A percentile compares a stretch with the other conserved stretches of the same genome.
These are phyloP conservation scores for Ectemnius cavifrons DNA, from an alignment of 2,888 invertebrate species.

Conservation along the genomic window DNA sequence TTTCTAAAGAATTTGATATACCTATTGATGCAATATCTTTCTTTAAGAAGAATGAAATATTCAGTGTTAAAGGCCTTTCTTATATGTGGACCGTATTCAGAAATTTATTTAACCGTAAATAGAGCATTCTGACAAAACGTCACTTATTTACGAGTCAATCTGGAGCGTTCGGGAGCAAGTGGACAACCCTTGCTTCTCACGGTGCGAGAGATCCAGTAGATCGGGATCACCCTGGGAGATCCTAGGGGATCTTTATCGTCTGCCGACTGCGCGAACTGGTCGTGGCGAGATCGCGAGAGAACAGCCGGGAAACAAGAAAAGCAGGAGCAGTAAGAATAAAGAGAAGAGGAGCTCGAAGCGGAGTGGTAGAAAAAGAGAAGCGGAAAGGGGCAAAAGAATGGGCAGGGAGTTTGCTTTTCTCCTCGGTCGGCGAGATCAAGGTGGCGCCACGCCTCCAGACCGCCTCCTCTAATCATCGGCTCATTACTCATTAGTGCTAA, in stretches of 20 bases:
- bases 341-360: slow-evolving; percentile 18
- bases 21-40: not conserved
- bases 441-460: slow-evolving; percentile 74
- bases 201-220: slow-evolving; percentile 32
- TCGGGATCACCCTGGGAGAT: slow-evolving; percentile 35
- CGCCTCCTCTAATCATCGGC: slow-evolving; percentile 78
- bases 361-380: slow-evolving; percentile 33
- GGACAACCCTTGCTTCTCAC: too few relatives aligned
- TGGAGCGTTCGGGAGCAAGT: too few relatives aligned
- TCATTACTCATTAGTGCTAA: slow-evolving; percentile 78
- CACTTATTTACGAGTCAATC: too few relatives aligned
- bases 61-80: too few relatives aligned
- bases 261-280: slow-evolving; percentile 44
- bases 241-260: slow-evolving; percentile 41
- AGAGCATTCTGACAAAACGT: too few relatives aligned
- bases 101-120: too few relatives aligned
- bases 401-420: slow-evolving; percentile 64
- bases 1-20: too few relatives aligned
- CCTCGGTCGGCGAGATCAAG: slow-evolving; percentile 75
- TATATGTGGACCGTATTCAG: too few relatives aligned
- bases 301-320: slow-evolving; percentile 50
- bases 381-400: slow-evolving; percentile 44
- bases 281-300: slow-evolving; percentile 35
- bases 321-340: slow-evolving; percentile 36
- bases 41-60: too few relatives aligned